These are phyloP conservation scores for Gadus chalcogrammus DNA, from an alignment of 2,113 vertebrate species.

Conservation along the genomic window DNA sequence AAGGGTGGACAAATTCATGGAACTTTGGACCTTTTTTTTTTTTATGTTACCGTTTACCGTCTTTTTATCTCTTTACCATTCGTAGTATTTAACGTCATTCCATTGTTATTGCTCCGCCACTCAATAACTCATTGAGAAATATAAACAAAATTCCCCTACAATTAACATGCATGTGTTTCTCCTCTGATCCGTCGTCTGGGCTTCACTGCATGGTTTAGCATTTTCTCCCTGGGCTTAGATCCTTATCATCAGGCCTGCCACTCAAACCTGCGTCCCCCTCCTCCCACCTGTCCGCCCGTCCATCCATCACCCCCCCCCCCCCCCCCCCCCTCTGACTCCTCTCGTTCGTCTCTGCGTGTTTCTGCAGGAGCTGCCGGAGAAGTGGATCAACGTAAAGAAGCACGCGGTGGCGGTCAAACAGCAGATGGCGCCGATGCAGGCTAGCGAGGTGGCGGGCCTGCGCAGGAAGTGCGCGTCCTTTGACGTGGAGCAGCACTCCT, in stretches of 20 bases:
- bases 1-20: too few species aligned
- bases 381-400: conserved; percentile 86
- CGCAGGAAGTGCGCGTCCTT: conserved; percentile 78
- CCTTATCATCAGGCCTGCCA: background rate
- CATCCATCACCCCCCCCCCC: background rate
- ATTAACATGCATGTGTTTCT: too few species aligned
- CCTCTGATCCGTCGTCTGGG: too few species aligned
- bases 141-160: too few species aligned
- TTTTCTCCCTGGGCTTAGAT: conserved; percentile 3
- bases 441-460: conserved; percentile 75
- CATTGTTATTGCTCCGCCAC: too few species aligned
- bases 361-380: conserved; percentile 86
- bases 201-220: background rate
- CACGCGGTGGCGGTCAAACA: conserved; percentile 78
- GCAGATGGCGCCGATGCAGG: conserved; percentile 87
- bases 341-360: background rate
- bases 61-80: too few species aligned
- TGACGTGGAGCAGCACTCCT: conserved; percentile 77
- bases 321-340: conserved; percentile 2
- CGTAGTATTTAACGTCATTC: too few species aligned
- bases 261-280: conserved; percentile 11
- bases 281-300: background rate
- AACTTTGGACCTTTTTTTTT: too few species aligned
- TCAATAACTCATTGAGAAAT: too few species aligned
- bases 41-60: too few species aligned